A percentile compares a stretch with the other conserved stretches of the same genome.
These are phyloP conservation scores for Phortica variegata DNA, from an alignment of 1,140 invertebrate species.

Conservation along the genomic window DNA sequence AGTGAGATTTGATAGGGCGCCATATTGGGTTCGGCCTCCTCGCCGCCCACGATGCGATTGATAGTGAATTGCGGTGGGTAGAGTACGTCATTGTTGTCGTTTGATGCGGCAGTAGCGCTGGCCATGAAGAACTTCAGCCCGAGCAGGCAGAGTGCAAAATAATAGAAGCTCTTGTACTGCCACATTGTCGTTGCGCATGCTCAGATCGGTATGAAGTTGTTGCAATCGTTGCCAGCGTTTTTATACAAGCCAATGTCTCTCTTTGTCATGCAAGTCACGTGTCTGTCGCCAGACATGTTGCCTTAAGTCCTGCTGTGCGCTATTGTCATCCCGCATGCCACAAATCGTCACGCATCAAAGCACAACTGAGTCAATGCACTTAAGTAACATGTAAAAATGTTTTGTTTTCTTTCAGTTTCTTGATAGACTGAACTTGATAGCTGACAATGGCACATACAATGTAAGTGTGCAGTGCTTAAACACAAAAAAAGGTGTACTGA, in stretches of 20 bases:
- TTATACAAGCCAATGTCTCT: conserved; percentile 7
- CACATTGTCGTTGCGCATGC: no score
- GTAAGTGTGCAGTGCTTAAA: no score
- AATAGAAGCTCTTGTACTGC: background rate
- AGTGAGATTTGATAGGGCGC: conserved; percentile 59
- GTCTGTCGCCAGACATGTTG: conserved; percentile 1
- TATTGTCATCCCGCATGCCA: no score
- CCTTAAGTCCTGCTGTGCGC: no score
- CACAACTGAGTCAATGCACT: no score
- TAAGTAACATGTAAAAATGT: no score
- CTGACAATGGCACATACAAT: no score
- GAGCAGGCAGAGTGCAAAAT: conserved; percentile 19
- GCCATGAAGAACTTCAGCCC: conserved; percentile 1
- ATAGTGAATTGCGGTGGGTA: conserved; percentile 42
- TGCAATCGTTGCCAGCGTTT: background rate
- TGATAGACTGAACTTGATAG: no score
- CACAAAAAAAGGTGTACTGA: no score
- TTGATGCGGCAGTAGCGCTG: conserved; percentile 5
- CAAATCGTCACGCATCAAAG: no score
- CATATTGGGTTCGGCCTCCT: conserved; percentile 50
- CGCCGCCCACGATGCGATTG: conserved; percentile 57
- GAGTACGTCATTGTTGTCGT: background rate
- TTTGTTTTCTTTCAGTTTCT: no score
- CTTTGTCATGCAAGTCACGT: conserved; percentile 3
- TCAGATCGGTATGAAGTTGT: background rate